phyloP scores from a whole-genome alignment of 92 coral and sea anemone species.

The Porites cylindrica region DNA sequence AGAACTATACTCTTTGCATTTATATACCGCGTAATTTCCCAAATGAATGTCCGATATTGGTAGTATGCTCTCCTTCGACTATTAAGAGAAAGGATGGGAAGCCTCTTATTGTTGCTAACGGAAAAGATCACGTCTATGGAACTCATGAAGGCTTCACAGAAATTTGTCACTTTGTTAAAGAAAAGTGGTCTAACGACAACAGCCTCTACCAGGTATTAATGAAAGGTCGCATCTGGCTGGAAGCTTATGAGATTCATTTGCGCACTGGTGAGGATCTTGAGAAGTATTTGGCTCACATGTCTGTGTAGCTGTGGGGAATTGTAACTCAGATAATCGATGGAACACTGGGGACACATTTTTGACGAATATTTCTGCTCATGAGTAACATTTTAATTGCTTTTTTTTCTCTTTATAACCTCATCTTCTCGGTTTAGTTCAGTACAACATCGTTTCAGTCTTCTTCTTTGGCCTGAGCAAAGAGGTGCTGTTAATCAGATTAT shows the following conservation, averaged over 20 bases:
- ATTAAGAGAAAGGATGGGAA: slow-evolving; percentile 22
- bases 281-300: slow-evolving; percentile 69
- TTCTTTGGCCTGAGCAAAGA: too few relatives aligned
- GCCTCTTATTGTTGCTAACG: neutral
- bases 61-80: slow-evolving; percentile 68
- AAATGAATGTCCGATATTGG: slow-evolving; percentile 71
- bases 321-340: too few relatives aligned
- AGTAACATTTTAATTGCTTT: too few relatives aligned
- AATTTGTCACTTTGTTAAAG: slow-evolving; percentile 76
- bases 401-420: too few relatives aligned
- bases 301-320: too few relatives aligned
- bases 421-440: too few relatives aligned
- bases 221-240: slow-evolving; percentile 91
- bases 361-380: too few relatives aligned
- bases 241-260: slow-evolving; percentile 82
- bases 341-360: too few relatives aligned
- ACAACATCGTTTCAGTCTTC: too few relatives aligned
- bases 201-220: slow-evolving; percentile 80
- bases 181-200: slow-evolving; percentile 75
- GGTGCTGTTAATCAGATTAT: too few relatives aligned
- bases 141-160: slow-evolving; percentile 57
- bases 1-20: slow-evolving; percentile 69
- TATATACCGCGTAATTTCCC: slow-evolving; percentile 73
- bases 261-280: slow-evolving; percentile 67
- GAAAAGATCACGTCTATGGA: slow-evolving; percentile 61